Evolutionary conservation across 2,113 vertebrate genomes (phyloP).

Genomic region (Macquaria ambigua): DNA sequence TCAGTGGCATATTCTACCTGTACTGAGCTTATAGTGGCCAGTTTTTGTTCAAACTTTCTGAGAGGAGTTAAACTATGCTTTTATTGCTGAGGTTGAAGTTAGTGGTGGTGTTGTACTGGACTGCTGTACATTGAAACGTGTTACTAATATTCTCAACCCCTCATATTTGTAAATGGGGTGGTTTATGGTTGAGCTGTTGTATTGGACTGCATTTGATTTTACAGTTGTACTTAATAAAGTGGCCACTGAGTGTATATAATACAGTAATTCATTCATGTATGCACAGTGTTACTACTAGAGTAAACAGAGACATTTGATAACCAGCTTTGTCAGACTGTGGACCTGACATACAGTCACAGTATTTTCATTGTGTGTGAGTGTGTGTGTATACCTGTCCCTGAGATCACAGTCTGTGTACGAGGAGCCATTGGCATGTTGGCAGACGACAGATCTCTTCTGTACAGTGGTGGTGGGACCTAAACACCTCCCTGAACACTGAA

Average conservation of each 20-base stretch:
- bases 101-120: too few relatives aligned
- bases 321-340: background rate
- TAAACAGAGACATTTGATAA: background rate
- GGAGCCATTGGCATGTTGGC: constrained; percentile 84
- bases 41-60: too few relatives aligned
- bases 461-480: constrained; percentile 67
- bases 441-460: constrained; percentile 82
- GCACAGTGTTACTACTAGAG: background rate
- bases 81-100: too few relatives aligned
- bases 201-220: too few relatives aligned
- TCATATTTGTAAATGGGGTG: too few relatives aligned
- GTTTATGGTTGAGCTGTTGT: too few relatives aligned
- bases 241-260: background rate
- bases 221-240: too few relatives aligned
- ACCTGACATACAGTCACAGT: background rate
- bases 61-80: too few relatives aligned
- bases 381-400: constrained; percentile 81
- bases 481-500: constrained; percentile 89
- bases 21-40: too few relatives aligned
- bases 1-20: too few relatives aligned
- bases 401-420: constrained; percentile 80
- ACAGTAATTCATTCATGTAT: background rate
- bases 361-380: background rate
- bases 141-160: too few relatives aligned
- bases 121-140: too few relatives aligned